Base-by-base conservation (phyloP, 2,888 invertebrate species). In the Ectemnius continuus region DNA sequence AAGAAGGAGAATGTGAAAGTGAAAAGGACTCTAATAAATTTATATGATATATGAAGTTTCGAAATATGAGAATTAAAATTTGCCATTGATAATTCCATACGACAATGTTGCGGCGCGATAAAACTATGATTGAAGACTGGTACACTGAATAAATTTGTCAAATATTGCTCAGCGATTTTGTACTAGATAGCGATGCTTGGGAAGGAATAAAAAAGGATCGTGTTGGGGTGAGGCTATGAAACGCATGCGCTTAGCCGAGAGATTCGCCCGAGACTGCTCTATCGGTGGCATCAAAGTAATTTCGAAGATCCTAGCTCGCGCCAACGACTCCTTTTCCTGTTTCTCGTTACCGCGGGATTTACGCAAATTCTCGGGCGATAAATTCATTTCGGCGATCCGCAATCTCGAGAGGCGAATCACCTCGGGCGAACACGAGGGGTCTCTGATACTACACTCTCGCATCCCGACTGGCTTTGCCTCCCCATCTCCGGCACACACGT, bases 321-420 rank as follows among this genome's bases (percentile, higher is more conserved):
- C 26, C 67, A 66, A 68, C 62, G 56, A 61, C 70, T 61, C 67
- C 64, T 74, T 69, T 79, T 72, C 72, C 75, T 67, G 78, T 63
- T 70, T 78, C 75, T 78, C 69, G 75, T 78, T 78, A 79, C 69
- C 47, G 14, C 26, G 67, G 52, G 78, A 78, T 79, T 79, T 79
- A 79, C 75, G 79, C 73, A 79, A 79, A 79, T 79, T 79, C 79
- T 75, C 78, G 48, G 64, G 74, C 67, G 79, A 79, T 79, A 79
- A 79, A 79, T 79, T 79, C 79, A 79, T 79, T 79, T 78, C 78
- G 78, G 73, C 73, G 81, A 81, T 76, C 73, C 76, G 73, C 81
- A 73, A 78, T 81, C 78, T 80, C 72, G 72, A 76, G 64, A 72
- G 36, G 75, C 75, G 73, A 70, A 75, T 75, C 75, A 75, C 71